Conservation (phyloP, 2,797 vertebrate genomes). For the Megalops cyprinoides region DNA sequence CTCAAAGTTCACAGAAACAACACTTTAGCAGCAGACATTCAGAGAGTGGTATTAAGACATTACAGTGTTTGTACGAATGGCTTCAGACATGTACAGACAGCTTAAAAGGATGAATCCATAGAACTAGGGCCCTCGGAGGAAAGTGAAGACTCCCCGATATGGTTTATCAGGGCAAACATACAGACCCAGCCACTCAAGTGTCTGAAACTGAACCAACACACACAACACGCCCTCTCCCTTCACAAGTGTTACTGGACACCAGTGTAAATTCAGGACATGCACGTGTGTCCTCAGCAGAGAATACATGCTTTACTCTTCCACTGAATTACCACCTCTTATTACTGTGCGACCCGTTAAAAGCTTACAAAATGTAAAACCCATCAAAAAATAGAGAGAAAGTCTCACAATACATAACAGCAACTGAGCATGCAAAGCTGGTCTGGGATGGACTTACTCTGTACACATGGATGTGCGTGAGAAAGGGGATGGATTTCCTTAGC, state of each 20-base stretch:
- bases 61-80: no score
- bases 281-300: not conserved
- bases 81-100: no score
- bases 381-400: not conserved
- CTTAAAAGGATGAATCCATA: no score
- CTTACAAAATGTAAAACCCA: no score
- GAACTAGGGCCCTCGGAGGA: not conserved
- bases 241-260: not conserved
- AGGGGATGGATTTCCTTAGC: conserved; percentile 73
- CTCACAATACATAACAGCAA: no score
- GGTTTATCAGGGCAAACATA: not conserved
- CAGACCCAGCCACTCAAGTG: not conserved
- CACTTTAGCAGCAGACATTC: no score
- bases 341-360: no score
- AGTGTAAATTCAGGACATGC: not conserved
- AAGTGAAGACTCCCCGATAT: not conserved
- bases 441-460: conserved; percentile 77
- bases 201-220: not conserved
- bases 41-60: no score
- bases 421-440: no score
- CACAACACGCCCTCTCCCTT: not conserved
- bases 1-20: no score
- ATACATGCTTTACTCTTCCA: no score
- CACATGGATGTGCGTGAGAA: conserved; percentile 72
- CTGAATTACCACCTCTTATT: no score